Evolutionary conservation across 2,113 vertebrate species (phyloP).

Genomic region (Ia io): DNA sequence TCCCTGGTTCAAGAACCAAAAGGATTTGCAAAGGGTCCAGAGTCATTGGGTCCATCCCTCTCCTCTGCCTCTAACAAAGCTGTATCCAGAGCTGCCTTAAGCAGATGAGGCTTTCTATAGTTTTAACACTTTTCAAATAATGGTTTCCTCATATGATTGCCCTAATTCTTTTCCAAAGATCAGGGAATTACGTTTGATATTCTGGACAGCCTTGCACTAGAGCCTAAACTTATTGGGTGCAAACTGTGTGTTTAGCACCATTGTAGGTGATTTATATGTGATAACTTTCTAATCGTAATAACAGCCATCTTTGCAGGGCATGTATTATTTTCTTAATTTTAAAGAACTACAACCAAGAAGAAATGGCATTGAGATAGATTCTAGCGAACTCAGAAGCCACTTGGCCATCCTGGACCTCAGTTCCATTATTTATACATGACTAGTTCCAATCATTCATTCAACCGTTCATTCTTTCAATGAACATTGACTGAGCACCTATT

Average conservation of each 20-base stretch:
- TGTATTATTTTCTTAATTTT: not conserved
- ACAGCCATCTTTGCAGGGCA: not conserved
- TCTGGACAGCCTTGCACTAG: not conserved
- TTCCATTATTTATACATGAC: not conserved
- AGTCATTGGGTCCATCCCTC: not conserved
- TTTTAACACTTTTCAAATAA: constrained; percentile 1
- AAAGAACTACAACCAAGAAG: not conserved
- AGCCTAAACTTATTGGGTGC: not conserved
- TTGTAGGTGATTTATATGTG: constrained; percentile 30
- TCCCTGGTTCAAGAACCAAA: not conserved
- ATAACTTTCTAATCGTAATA: not conserved
- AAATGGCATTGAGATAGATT: not conserved
- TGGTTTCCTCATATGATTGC: not conserved
- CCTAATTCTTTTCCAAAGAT: not conserved
- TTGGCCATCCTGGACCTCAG: not conserved
- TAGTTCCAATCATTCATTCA: not conserved
- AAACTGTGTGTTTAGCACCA: not conserved
- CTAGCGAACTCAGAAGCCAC: not conserved
- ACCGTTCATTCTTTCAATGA: not conserved
- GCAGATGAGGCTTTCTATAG: not conserved
- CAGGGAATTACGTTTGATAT: not conserved
- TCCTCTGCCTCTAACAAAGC: not conserved
- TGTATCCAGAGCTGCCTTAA: not conserved
- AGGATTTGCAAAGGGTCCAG: not conserved
- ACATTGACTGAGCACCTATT: not conserved